A percentile compares a stretch with the other conserved stretches of the same genome.
Conservation (phyloP, 2,113 vertebrate genomes). For the Dicentrarchus labrax region DNA sequence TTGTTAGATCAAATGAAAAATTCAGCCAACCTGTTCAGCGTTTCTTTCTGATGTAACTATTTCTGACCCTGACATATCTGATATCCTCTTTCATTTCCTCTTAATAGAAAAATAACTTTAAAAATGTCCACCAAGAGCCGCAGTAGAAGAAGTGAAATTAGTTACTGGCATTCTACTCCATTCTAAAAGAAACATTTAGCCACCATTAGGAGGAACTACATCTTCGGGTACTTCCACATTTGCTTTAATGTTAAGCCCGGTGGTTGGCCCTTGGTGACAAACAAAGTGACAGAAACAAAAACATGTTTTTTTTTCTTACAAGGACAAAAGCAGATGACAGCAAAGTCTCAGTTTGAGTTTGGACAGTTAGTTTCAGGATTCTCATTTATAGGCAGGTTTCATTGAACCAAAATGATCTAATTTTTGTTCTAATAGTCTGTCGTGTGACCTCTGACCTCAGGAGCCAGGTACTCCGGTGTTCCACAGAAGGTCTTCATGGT, state of each 20-base stretch:
- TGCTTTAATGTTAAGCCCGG: not conserved
- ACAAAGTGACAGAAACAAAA: not conserved
- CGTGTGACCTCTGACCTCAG: conserved; percentile 87
- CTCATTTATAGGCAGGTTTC: not conserved
- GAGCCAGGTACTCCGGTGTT: conserved; percentile 96
- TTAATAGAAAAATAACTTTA: conserved; percentile 10
- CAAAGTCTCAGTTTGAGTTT: not conserved
- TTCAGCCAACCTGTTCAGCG: not conserved
- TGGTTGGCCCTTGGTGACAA: not conserved
- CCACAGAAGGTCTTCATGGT: conserved; percentile 99
- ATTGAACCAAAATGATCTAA: not conserved
- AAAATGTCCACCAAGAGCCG: not conserved
- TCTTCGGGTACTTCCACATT: conserved; percentile 29
- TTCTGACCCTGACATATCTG: not conserved
- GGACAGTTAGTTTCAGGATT: not conserved
- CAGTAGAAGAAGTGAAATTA: conserved; percentile 37
- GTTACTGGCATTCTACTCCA: conserved; percentile 1
- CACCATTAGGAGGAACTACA: conserved; percentile 17
- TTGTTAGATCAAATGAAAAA: not conserved
- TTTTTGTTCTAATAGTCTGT: not conserved
- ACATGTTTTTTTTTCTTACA: not conserved
- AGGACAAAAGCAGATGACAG: not conserved
- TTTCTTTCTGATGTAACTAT: not conserved
- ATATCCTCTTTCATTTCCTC: conserved; percentile 51
- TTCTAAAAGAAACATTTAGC: not conserved